A percentile compares a stretch with the other conserved stretches of the same genome.
phyloP scores from a whole-genome alignment of 2,113 vertebrate genomes.

The Datnioides undecimradiatus region DNA sequence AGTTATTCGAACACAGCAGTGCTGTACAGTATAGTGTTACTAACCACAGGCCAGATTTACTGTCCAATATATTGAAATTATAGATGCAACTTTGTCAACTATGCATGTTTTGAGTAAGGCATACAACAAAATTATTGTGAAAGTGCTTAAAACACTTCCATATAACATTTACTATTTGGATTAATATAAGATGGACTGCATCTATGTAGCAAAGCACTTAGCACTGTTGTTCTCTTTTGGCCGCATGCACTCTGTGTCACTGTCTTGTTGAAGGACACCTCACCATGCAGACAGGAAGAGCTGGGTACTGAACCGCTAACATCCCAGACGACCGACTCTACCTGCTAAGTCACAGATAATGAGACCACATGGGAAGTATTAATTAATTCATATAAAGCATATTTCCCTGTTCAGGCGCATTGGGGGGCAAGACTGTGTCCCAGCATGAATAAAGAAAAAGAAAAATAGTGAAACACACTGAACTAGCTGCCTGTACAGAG shows the following conservation, averaged over 20 bases:
- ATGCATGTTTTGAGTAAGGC: background rate
- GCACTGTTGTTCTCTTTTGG: background rate
- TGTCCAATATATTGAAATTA: background rate
- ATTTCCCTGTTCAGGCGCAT: background rate
- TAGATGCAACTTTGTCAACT: background rate
- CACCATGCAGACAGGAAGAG: background rate
- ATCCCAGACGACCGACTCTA: too few relatives aligned
- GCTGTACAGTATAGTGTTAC: conserved; percentile 1
- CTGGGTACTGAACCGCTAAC: too few relatives aligned
- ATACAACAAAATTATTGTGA: too few relatives aligned
- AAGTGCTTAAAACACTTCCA: too few relatives aligned
- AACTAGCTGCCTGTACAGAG: background rate
- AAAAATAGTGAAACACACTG: background rate
- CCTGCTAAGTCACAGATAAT: background rate
- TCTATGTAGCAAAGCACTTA: too few relatives aligned
- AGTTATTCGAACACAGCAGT: background rate
- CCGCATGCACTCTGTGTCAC: background rate
- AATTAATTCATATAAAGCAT: background rate
- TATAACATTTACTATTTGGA: background rate
- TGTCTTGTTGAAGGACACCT: background rate
- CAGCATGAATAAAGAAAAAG: background rate
- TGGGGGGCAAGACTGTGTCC: too few relatives aligned
- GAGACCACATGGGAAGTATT: too few relatives aligned
- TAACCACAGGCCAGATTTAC: background rate
- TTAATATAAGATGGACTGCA: background rate